Evolutionary conservation across 2,113 vertebrate genomes (phyloP), one percentile per base, ranked within the genome.

Genomic region (Sarotherodon lohbergeri): DNA sequence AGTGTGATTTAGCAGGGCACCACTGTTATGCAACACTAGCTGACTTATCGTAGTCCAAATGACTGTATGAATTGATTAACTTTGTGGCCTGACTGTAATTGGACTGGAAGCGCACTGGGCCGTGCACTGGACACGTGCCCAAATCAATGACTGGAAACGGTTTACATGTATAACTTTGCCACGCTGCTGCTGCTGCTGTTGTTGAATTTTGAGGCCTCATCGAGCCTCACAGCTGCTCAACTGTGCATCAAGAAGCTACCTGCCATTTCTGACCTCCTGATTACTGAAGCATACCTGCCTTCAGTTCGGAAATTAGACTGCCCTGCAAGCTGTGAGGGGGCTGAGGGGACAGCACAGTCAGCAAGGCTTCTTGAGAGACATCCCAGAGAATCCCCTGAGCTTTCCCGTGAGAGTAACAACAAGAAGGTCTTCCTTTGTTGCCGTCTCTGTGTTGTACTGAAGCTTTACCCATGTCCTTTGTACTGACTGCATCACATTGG

Each of bases 21-120:
- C 88, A 32, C 90, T 86, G 87, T 94, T 95, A 89, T 34, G 93
- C 93, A 94, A 94, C 91, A 93, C 89, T 55, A 78, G 85, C 93
- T 91, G 93, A 93, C 88, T 91, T 91, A 92, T 93, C 81, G 6
- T 84, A 82, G 82, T 86, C 89, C 85, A 92, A 91, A 90, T 87
- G 85, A 88, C 91, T 81, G 89, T 92, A 90, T 95, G 93, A 94
- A 95, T 94, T 94, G 92, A 95, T 95, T 90, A 91, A 90, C 92
- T 89, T 85, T 57, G 87, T 24, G 27, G 82, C 82, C 86, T 56
- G 88, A 85, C 88, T 92, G 87, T 92, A 93, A 94, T 94, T 90
- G 92, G 90, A 92, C 89, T 91, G 88, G 90, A 93, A 92, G 88
- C 86, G 87, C 71, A 63, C 81, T 59, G 87, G 80, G 87, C 71